Evolutionary conservation across 2,888 invertebrate species (phyloP).

Genomic region (Girardia tigrina): DNA sequence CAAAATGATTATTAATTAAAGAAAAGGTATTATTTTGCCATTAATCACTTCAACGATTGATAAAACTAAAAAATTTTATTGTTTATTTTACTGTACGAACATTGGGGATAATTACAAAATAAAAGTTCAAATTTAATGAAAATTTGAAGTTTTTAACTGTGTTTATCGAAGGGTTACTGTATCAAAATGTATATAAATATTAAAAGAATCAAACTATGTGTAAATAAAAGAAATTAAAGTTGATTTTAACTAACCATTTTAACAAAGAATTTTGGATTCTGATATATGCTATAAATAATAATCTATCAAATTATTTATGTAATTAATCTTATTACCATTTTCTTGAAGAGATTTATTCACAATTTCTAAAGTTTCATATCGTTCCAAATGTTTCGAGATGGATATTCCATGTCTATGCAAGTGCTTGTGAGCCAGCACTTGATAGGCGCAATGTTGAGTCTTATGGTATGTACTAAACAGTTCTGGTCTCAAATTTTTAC

Average conservation of each 20-base stretch:
- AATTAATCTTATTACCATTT: neutral
- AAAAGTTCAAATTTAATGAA: too few species aligned
- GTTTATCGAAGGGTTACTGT: too few species aligned
- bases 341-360: slow-evolving; percentile 1
- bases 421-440: neutral
- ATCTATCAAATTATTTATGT: neutral
- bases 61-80: too few species aligned
- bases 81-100: too few species aligned
- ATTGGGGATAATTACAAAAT: too few species aligned
- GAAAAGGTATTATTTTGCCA: too few species aligned
- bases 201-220: too few species aligned
- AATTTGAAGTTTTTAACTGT: too few species aligned
- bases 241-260: slow-evolving; percentile 4
- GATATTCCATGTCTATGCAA: slow-evolving; percentile 21
- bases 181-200: too few species aligned
- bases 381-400: slow-evolving; percentile 5
- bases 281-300: neutral
- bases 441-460: neutral
- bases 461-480: neutral
- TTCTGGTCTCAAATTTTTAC: slow-evolving; percentile 8
- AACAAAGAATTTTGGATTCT: slow-evolving; percentile 10
- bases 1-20: too few species aligned
- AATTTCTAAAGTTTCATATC: neutral
- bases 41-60: too few species aligned
- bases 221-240: too few species aligned